A percentile compares a stretch with the other conserved stretches of the same genome.
Evolutionary conservation across 2,888 invertebrate genomes (phyloP).

Genomic region (Coronaproctus castanopsis): DNA sequence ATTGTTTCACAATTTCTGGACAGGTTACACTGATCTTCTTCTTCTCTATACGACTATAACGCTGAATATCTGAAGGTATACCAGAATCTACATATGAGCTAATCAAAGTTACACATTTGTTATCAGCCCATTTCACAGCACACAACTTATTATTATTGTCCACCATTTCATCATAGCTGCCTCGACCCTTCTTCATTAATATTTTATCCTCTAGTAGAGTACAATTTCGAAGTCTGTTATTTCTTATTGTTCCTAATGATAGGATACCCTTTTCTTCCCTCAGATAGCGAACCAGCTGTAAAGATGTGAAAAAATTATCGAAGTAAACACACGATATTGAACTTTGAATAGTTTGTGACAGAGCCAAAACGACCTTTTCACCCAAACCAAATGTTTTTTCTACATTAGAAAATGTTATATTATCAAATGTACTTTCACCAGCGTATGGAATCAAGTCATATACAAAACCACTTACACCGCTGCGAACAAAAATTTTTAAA

Average conservation of each 20-base stretch:
- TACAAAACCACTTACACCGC: too few relatives aligned
- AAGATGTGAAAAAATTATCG: slow-evolving; percentile 19
- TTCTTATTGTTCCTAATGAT: slow-evolving; percentile 14
- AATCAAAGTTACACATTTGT: slow-evolving; percentile 17
- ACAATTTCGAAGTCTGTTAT: slow-evolving; percentile 13
- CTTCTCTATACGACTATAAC: slow-evolving; percentile 4
- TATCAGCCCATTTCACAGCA: slow-evolving; percentile 19
- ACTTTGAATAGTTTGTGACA: slow-evolving; percentile 18
- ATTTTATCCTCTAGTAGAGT: slow-evolving; percentile 13
- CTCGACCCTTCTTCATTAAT: slow-evolving; percentile 14
- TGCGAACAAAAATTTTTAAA: slow-evolving; percentile 24
- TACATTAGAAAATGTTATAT: too few relatives aligned
- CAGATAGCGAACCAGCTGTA: slow-evolving; percentile 13
- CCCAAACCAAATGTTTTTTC: slow-evolving; percentile 22
- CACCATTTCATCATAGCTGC: slow-evolving; percentile 13
- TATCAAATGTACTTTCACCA: too few relatives aligned
- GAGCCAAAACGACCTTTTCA: slow-evolving; percentile 21
- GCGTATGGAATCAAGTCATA: too few relatives aligned
- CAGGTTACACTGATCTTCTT: slow-evolving; percentile 6
- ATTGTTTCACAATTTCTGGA: slow-evolving; percentile 9
- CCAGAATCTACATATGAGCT: slow-evolving; percentile 4
- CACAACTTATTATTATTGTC: slow-evolving; percentile 15
- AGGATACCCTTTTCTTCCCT: slow-evolving; percentile 15
- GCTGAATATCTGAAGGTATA: neutral
- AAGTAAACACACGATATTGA: slow-evolving; percentile 17